Evolutionary conservation across 2,888 invertebrate species (phyloP).

Genomic region (Hypsopygia costalis): DNA sequence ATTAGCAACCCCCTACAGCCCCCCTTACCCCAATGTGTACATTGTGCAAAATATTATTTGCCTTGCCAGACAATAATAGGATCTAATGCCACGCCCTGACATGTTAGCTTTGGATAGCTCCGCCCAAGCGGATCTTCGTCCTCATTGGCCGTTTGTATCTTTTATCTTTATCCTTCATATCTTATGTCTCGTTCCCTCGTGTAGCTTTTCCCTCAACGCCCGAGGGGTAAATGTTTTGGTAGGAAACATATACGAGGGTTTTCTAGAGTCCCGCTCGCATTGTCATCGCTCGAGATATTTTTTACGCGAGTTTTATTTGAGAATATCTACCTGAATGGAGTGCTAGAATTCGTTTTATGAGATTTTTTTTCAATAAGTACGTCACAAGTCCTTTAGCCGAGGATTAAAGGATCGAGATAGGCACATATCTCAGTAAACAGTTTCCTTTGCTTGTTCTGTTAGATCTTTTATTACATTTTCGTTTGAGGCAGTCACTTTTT

Average conservation of each 20-base stretch:
- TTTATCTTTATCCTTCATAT: slow-evolving; percentile 34
- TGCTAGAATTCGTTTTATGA: slow-evolving; percentile 75
- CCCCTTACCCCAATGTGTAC: slow-evolving; percentile 82
- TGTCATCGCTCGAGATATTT: slow-evolving; percentile 71
- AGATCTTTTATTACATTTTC: slow-evolving; percentile 38
- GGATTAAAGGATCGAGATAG: slow-evolving; percentile 56
- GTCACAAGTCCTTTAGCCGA: slow-evolving; percentile 40
- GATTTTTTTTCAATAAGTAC: slow-evolving; percentile 58
- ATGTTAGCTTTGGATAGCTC: slow-evolving; percentile 74
- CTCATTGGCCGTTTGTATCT: slow-evolving; percentile 49
- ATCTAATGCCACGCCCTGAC: slow-evolving; percentile 78
- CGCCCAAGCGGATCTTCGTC: slow-evolving; percentile 45
- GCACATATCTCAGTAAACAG: slow-evolving; percentile 50
- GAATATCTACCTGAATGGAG: slow-evolving; percentile 73
- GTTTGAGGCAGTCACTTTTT: slow-evolving; percentile 14
- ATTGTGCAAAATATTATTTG: slow-evolving; percentile 88
- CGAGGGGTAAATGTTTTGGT: slow-evolving; percentile 80
- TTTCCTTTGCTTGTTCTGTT: slow-evolving; percentile 33
- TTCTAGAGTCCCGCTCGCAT: slow-evolving; percentile 65
- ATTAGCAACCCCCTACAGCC: slow-evolving; percentile 68
- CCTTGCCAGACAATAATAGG: slow-evolving; percentile 83
- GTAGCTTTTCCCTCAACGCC: slow-evolving; percentile 76
- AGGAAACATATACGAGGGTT: slow-evolving; percentile 79
- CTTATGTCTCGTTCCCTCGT: slow-evolving; percentile 42
- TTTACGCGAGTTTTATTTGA: slow-evolving; percentile 71